Base-by-base conservation (phyloP, 1,140 invertebrate species). In the Paracyclopina nana region DNA sequence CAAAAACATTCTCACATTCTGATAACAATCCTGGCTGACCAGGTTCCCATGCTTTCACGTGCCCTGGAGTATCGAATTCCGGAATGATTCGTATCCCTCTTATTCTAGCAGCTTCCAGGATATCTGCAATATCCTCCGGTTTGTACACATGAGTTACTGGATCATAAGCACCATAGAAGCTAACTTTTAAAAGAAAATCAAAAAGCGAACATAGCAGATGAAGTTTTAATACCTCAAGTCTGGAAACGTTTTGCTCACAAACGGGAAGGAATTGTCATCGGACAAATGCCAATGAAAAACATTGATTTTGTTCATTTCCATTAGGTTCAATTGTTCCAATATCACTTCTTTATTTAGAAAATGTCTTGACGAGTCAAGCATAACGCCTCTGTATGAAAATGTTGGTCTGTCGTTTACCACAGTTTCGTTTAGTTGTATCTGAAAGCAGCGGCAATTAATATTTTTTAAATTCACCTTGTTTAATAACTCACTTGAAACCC, bases 221-320 rank as follows among this genome's bases (percentile, higher is more conserved):
- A n/a, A n/a, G n/a, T n/a, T n/a, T n/a, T n/a, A 46, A 57, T 60
- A 77, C 76, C 75, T 80, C 14, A 83, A 60, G 44, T 74, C 64
- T 0, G 86, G 86, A 66, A 77, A 92, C 29, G 58, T 66, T 44
- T 60, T 62, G 57, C 82, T 88, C 48, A 77, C 67, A 61, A 81
- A 92, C 0, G 88, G 85, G 63, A 92, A 94, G 55, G 82, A 80
- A 55, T 84, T 78, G 60, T 90, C 83, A 62, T 94, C 88, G 0
- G 82, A 77, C 20, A 94, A 82, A 62, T 94, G 87, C 87, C 87
- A 94, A 61, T 92, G 87, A 52, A 94, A 78, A 0, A 91, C 83
- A 63, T 92, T 92, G 50, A 86, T 65, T 65, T 92, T 94, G 62
- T 85, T 87, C 55, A 79, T 78, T 1, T 78, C 72, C 83, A 91